Base-by-base conservation (phyloP, 1,140 invertebrate species). In the Pygmarrhopalites habei region DNA sequence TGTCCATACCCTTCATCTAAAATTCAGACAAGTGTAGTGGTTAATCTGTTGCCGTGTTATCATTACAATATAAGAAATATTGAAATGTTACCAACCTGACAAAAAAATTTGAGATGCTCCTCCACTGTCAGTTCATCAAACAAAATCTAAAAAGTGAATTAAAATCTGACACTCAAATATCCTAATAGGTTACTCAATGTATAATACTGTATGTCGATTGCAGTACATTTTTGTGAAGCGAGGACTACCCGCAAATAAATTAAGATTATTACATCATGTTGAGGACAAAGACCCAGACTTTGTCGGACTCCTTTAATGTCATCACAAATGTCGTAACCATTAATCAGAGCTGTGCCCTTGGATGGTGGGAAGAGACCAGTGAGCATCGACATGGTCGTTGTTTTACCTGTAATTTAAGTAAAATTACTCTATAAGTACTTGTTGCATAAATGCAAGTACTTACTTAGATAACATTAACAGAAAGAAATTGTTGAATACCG, bases 381-480 rank as follows among this genome's bases (percentile, higher is more conserved):
- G 2, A 92, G 77, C 79, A 92, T 90, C 1, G 83, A 57, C 85
- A 93, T 86, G 69, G 84, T 82, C 55, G 87, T 88, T 26, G 52
- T 63, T 49, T 59, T 59, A 21, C n/a, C n/a, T n/a, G n/a, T n/a
- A n/a, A n/a, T n/a, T n/a, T n/a, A n/a, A n/a, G n/a, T n/a, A n/a
- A n/a, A n/a, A n/a, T n/a, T n/a, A n/a, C n/a, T n/a, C n/a, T n/a
- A n/a, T n/a, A n/a, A n/a, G n/a, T n/a, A n/a, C n/a, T n/a, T n/a
- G n/a, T n/a, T n/a, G n/a, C n/a, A n/a, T n/a, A n/a, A n/a, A n/a
- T n/a, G n/a, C n/a, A n/a, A n/a, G n/a, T n/a, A n/a, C n/a, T n/a
- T n/a, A n/a, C n/a, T n/a, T n/a, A n/a, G n/a, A n/a, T n/a, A n/a
- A n/a, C n/a, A n/a, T n/a, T n/a, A n/a, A n/a, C n/a, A n/a, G n/a